These are phyloP conservation scores for Drosophila multiciliata DNA, from an alignment of 2,888 invertebrate genomes.

Conservation along the genomic window DNA sequence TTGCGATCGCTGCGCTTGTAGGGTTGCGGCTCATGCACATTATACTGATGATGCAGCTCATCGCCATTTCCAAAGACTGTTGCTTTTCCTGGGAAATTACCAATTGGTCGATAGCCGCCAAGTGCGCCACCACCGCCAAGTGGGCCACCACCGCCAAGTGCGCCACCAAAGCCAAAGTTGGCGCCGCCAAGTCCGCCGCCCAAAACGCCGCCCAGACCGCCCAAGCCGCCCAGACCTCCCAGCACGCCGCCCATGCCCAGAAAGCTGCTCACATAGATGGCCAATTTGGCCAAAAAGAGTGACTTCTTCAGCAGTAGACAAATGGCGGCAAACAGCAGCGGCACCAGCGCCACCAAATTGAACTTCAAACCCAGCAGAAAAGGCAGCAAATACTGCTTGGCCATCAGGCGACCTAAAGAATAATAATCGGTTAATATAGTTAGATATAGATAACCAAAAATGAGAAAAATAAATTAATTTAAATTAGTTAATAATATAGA, in stretches of 20 bases:
- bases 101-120: slow-evolving; percentile 56
- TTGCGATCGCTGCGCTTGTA: slow-evolving; percentile 82
- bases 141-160: slow-evolving; percentile 39
- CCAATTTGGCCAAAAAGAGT: slow-evolving; percentile 90
- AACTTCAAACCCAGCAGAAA: slow-evolving; percentile 92
- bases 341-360: slow-evolving; percentile 90
- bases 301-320: slow-evolving; percentile 92
- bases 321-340: slow-evolving; percentile 89
- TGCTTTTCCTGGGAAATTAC: slow-evolving; percentile 77
- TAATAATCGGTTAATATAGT: not conserved
- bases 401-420: slow-evolving; percentile 88
- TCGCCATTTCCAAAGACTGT: slow-evolving; percentile 71
- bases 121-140: slow-evolving; percentile 35
- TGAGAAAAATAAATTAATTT: not conserved
- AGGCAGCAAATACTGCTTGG: slow-evolving; percentile 91
- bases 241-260: slow-evolving; percentile 87
- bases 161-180: slow-evolving; percentile 51
- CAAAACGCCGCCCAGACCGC: slow-evolving; percentile 53
- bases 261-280: slow-evolving; percentile 89
- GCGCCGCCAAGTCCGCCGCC: slow-evolving; percentile 43
- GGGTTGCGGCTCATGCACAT: slow-evolving; percentile 67
- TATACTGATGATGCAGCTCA: slow-evolving; percentile 74
- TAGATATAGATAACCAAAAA: not conserved
- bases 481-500: not conserved
- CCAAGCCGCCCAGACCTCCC: slow-evolving; percentile 66